Evolutionary conservation across 2,888 invertebrate species (phyloP), one percentile per base, ranked within the genome.

Genomic region (Trissolcus japonicus): DNA sequence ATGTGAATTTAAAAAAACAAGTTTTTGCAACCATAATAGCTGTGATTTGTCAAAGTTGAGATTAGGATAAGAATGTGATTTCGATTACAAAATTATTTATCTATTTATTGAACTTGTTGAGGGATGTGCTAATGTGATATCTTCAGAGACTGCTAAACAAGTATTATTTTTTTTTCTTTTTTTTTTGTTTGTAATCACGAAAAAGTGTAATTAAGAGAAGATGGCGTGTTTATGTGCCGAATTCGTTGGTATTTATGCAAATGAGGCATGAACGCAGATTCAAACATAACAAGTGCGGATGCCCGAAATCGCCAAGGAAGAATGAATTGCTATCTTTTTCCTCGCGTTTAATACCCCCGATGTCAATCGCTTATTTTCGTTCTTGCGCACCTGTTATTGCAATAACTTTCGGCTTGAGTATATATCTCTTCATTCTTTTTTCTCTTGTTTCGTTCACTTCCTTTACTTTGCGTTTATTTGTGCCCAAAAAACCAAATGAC

Each of bases 171-270:
- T 69, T 65, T 7, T 35, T 35, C 4, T 35, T 25, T 25, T 25
- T 25, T 25, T 29, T 29, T 29, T 29, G 29, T 76, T n/a, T n/a
- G n/a, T 51, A 66, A 55, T 65, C 69, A 43, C 35, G 69, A 57
- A 62, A 48, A 66, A 55, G 54, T 67, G 62, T 76, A 67, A 72
- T 76, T 76, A 19, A 76, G n/a, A 76, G 56, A 71, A 62, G 59
- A 56, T 72, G 56, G 54, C 62, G 53, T 67, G 62, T 72, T 71
- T 62, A 66, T 61, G 51, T 57, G 46, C 41, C 48, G 50, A 60
- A 41, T 59, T 76, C 25, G 54, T 48, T 59, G 71, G 67, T 62
- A 62, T 62, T 76, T 76, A 71, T 71, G 76, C 61, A 69, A 76
- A 76, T 71, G 63, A 75, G 57, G 60, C 41, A 68, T 63, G 59